Percentiles rank a stretch among this genome's conserved stretches.
phyloP scores from a whole-genome alignment of 2,888 invertebrate species.

The Anagyrus pseudococci region DNA sequence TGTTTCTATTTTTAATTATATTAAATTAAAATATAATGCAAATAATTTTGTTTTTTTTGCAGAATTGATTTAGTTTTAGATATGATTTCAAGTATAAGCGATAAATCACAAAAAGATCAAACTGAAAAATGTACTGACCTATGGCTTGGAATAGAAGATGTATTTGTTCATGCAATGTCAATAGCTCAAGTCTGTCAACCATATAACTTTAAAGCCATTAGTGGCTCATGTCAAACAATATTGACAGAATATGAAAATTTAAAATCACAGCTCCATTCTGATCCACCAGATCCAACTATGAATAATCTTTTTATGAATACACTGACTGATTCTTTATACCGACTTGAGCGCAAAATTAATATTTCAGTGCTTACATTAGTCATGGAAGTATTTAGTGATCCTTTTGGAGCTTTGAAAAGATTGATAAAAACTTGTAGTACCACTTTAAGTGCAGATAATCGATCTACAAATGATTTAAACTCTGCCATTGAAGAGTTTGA shows the following conservation, averaged over 20 bases:
- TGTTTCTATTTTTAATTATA: conserved; percentile 1
- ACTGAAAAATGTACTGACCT: conserved; percentile 48
- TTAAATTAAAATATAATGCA: conserved; percentile 1
- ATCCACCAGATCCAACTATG: conserved; percentile 62
- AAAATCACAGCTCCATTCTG: conserved; percentile 50
- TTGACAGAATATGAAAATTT: conserved; percentile 58
- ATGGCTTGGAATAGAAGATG: conserved; percentile 57
- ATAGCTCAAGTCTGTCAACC: conserved; percentile 60
- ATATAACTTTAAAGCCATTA: conserved; percentile 59
- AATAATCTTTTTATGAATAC: conserved; percentile 69
- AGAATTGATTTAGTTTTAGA: conserved; percentile 59
- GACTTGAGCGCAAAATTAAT: conserved; percentile 72
- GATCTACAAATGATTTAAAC: conserved; percentile 62
- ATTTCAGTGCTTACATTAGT: conserved; percentile 69
- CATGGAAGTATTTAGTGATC: conserved; percentile 61
- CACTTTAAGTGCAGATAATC: conserved; percentile 47
- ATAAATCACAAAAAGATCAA: conserved; percentile 47
- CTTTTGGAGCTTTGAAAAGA: conserved; percentile 53
- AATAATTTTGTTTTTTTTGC: conserved; percentile 10
- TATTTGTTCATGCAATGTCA: conserved; percentile 60
- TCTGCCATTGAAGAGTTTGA: conserved; percentile 70
- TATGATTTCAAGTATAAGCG: conserved; percentile 51
- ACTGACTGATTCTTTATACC: conserved; percentile 69
- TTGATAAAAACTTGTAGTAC: conserved; percentile 57
- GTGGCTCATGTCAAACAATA: conserved; percentile 59